Percentiles rank a stretch among this genome's conserved stretches.
phyloP scores from a whole-genome alignment of 2,113 vertebrate species.

The Stegostoma tigrinum region DNA sequence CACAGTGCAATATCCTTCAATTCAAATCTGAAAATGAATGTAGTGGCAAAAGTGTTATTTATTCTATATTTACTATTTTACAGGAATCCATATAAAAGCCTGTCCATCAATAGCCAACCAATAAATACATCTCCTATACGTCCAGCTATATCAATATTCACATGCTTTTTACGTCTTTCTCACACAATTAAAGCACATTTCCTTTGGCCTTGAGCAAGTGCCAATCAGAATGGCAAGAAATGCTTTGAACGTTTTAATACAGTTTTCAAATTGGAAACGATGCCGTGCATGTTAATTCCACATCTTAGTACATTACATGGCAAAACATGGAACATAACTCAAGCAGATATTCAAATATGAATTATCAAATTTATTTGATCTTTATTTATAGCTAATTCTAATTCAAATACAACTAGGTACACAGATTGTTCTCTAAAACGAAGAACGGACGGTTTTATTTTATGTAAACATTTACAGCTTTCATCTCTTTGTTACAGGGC shows the following conservation, averaged over 20 bases:
- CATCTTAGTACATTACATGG: background rate
- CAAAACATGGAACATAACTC: background rate
- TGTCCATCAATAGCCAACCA: background rate
- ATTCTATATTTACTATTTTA: background rate
- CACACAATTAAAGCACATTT: background rate
- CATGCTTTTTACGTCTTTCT: background rate
- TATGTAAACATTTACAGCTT: background rate
- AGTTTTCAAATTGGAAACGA: background rate
- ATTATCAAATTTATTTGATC: background rate
- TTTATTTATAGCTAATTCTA: background rate
- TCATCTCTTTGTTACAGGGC: background rate
- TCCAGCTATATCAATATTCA: background rate
- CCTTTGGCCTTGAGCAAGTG: background rate
- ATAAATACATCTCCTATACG: background rate
- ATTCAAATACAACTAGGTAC: background rate
- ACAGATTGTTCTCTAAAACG: background rate
- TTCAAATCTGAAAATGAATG: background rate
- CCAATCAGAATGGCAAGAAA: background rate
- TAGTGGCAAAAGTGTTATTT: background rate
- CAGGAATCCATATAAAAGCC: background rate
- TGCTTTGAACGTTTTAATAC: background rate
- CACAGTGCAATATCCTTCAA: background rate
- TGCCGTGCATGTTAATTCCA: background rate
- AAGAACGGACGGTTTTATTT: background rate
- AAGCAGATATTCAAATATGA: background rate